Evolutionary conservation across 1,140 invertebrate genomes (phyloP).

Genomic region (Trinorchestia longiramus): DNA sequence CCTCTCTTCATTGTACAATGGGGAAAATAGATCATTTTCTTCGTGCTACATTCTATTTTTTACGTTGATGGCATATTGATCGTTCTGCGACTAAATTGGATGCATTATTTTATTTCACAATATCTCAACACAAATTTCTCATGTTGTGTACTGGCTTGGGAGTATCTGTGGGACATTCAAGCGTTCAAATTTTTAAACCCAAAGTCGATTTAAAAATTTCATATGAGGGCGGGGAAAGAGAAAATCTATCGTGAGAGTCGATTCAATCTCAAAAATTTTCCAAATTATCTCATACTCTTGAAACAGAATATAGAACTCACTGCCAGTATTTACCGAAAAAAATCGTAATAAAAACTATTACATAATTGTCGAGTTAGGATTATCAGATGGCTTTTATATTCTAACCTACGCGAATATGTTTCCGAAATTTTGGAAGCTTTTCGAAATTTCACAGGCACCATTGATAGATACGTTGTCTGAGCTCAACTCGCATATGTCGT

Average conservation of each 20-base stretch:
- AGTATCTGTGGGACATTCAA: neutral
- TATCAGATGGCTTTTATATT: too few relatives aligned
- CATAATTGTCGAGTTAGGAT: too few relatives aligned
- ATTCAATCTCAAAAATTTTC: neutral
- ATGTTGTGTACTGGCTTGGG: neutral
- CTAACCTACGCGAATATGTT: too few relatives aligned
- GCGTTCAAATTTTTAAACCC: neutral
- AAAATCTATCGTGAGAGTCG: too few relatives aligned
- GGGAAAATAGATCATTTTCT: neutral
- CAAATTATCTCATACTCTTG: neutral
- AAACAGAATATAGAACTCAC: neutral
- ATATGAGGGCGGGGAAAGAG: too few relatives aligned
- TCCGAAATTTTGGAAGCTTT: too few relatives aligned
- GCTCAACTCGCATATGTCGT: too few relatives aligned
- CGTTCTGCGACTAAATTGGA: neutral
- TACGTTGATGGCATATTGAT: neutral
- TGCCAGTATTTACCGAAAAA: too few relatives aligned
- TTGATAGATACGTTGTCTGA: too few relatives aligned
- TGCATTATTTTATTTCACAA: neutral
- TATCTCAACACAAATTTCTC: neutral
- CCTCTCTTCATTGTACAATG: neutral
- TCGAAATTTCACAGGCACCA: too few relatives aligned
- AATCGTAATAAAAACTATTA: too few relatives aligned
- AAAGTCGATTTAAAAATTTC: neutral
- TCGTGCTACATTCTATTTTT: neutral